Percentiles rank a stretch among this genome's conserved stretches.
These are phyloP conservation scores for Seriola quinqueradiata DNA, from an alignment of 2,113 vertebrate species.

Conservation along the genomic window DNA sequence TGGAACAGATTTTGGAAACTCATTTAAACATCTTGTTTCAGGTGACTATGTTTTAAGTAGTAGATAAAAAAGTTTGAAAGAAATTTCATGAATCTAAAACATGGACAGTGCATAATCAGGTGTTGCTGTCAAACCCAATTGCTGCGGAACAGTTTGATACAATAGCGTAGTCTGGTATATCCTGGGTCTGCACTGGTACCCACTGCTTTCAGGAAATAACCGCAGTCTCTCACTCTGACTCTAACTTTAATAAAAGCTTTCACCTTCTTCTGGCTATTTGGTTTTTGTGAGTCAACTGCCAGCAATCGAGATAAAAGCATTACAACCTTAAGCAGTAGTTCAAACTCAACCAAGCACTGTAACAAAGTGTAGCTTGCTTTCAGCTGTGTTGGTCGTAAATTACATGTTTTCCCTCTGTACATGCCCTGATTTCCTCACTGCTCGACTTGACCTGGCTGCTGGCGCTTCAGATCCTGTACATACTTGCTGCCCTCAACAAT, in stretches of 20 bases:
- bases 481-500: neutral
- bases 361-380: neutral
- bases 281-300: neutral
- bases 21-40: constrained; percentile 3
- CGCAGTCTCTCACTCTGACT: neutral
- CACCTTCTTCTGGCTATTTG: neutral
- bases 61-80: neutral
- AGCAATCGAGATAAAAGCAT: neutral
- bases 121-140: neutral
- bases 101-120: neutral
- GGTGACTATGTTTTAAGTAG: neutral
- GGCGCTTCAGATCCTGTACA: neutral
- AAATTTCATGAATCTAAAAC: neutral
- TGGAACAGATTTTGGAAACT: constrained; percentile 12
- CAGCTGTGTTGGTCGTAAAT: neutral
- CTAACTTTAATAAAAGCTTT: neutral
- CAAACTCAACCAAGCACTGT: neutral
- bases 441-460: neutral
- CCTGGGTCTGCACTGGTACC: neutral
- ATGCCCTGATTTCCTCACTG: neutral
- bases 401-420: too few relatives aligned
- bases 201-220: neutral
- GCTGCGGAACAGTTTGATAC: neutral
- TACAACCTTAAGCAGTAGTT: neutral
- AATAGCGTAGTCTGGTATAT: neutral